phyloP scores from a whole-genome alignment of 2,113 vertebrate genomes.

The Vulpes ferrilata region DNA sequence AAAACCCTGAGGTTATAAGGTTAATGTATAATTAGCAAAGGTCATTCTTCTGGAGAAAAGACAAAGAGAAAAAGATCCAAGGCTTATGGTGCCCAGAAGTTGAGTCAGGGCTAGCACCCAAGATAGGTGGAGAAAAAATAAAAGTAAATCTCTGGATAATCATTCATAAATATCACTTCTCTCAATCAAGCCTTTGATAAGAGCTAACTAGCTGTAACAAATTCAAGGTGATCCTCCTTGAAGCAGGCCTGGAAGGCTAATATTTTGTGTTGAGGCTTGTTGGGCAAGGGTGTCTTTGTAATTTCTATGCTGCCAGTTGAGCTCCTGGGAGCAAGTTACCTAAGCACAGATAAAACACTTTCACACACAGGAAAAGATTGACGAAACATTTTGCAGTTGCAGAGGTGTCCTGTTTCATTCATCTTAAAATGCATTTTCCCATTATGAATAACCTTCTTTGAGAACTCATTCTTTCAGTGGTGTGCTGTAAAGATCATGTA shows the following conservation, averaged over 20 bases:
- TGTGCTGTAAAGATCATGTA: background rate
- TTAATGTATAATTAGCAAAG: background rate
- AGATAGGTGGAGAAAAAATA: conserved; percentile 14
- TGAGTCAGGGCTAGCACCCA: background rate
- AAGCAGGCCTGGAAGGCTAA: conserved; percentile 55
- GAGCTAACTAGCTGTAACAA: conserved; percentile 19
- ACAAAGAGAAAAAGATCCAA: no score
- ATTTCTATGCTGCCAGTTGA: background rate
- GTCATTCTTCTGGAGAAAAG: background rate
- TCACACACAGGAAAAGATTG: background rate
- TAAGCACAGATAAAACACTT: background rate
- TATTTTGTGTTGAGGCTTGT: conserved; percentile 57
- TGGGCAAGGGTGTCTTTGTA: conserved; percentile 47
- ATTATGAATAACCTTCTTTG: background rate
- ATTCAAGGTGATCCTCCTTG: conserved; percentile 21
- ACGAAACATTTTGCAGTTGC: background rate
- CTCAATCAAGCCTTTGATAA: conserved; percentile 62
- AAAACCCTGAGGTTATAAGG: background rate
- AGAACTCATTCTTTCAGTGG: background rate
- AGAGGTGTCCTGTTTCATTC: background rate
- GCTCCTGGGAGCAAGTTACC: background rate
- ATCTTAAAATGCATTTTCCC: background rate
- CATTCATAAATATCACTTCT: conserved; percentile 29
- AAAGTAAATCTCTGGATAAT: conserved; percentile 53
- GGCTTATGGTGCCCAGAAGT: background rate